A percentile compares a stretch with the other conserved stretches of the same genome.
Conservation (phyloP, 2,113 vertebrate genomes). For the Pituophis catenifer region DNA sequence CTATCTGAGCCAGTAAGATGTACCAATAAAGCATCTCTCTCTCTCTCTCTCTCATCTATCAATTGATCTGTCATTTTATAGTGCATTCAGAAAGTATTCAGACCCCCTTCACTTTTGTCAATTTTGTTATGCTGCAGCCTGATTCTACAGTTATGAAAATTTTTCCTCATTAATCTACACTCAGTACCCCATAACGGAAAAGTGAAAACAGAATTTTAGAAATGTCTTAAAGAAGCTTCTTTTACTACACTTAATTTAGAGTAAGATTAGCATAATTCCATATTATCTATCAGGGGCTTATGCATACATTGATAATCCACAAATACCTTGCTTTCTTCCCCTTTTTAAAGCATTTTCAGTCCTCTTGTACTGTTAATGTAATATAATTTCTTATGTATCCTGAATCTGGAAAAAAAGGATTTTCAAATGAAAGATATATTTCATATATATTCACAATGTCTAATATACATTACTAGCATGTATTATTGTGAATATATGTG, state of each 20-base stretch:
- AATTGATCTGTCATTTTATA: neutral
- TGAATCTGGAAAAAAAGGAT: neutral
- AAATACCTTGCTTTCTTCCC: neutral
- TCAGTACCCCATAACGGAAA: too few relatives aligned
- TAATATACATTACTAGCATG: neutral
- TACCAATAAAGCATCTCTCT: neutral
- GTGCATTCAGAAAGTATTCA: too few relatives aligned
- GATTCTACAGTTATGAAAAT: too few relatives aligned
- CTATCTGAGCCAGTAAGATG: neutral
- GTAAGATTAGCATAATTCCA: neutral
- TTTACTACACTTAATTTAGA: neutral
- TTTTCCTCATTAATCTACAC: too few relatives aligned
- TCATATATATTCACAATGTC: accelerated
- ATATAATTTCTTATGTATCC: neutral
- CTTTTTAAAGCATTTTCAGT: neutral
- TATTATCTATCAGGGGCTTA: neutral
- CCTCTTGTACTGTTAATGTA: neutral
- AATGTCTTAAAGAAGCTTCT: neutral
- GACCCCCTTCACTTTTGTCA: too few relatives aligned
- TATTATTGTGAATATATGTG: neutral
- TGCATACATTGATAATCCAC: neutral
- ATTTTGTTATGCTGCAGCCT: too few relatives aligned
- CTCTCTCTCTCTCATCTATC: neutral
- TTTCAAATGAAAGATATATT: neutral
- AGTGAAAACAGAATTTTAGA: too few relatives aligned